Conservation (phyloP, 2,888 invertebrate species). For the Digitonthophagus gazella region DNA sequence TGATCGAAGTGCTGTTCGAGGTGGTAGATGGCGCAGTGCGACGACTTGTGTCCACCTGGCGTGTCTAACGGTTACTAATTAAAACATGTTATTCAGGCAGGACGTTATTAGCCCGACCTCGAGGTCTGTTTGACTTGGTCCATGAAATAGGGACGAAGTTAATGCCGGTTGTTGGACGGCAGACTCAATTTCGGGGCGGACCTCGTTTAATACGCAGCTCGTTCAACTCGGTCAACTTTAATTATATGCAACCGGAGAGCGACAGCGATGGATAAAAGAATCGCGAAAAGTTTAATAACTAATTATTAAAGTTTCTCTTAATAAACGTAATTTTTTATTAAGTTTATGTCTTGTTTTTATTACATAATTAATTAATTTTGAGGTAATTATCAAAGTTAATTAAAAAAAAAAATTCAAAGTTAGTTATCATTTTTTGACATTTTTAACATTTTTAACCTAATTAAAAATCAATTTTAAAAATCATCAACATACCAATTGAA, state of each 20-base stretch:
- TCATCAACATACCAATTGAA: too few species aligned
- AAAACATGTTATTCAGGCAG: constrained; percentile 11
- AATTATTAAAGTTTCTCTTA: constrained; percentile 18
- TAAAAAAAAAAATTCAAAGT: too few species aligned
- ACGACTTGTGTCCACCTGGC: constrained; percentile 1
- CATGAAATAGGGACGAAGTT: constrained; percentile 3
- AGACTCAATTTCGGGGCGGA: neutral
- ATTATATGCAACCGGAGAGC: constrained; percentile 7
- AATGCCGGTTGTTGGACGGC: neutral
- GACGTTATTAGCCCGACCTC: neutral
- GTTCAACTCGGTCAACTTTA: constrained; percentile 14
- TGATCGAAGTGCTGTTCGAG: too few species aligned
- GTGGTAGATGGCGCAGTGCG: too few species aligned
- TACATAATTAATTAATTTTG: too few species aligned
- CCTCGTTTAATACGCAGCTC: constrained; percentile 5
- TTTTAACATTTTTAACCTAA: too few species aligned
- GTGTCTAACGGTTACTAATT: constrained; percentile 9
- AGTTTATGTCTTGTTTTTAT: too few species aligned
- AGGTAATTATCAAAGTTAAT: too few species aligned
- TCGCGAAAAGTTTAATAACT: constrained; percentile 8
- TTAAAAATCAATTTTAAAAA: too few species aligned
- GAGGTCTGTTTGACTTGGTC: constrained; percentile 1
- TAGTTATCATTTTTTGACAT: too few species aligned
- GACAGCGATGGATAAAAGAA: constrained; percentile 1
- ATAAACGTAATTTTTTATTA: too few species aligned